phyloP scores from a whole-genome alignment of 2,888 invertebrate species.

The Coleophora flavipennella region DNA sequence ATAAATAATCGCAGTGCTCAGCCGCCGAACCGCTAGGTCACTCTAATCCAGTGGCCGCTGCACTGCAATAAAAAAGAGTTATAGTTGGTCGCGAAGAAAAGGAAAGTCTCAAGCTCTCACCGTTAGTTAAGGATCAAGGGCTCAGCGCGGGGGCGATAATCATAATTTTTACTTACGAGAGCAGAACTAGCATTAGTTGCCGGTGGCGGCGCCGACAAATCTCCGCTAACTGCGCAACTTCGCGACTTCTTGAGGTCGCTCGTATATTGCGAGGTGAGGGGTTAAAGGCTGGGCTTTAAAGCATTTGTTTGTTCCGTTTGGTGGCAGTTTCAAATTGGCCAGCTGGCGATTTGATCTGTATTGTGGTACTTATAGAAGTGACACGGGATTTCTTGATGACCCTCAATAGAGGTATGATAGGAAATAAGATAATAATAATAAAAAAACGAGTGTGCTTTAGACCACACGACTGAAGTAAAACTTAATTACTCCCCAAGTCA shows the following conservation, averaged over 20 bases:
- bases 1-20: constrained; percentile 38
- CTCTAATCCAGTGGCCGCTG: constrained; percentile 59
- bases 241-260: constrained; percentile 42
- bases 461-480: no score
- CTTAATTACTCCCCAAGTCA: no score
- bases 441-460: no score
- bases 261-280: constrained; percentile 43
- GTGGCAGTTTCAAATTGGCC: no score
- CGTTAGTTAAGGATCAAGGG: constrained; percentile 70
- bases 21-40: constrained; percentile 48
- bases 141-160: constrained; percentile 65
- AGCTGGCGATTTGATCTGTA: no score
- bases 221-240: constrained; percentile 69
- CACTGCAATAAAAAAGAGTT: constrained; percentile 72
- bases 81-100: constrained; percentile 63
- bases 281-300: constrained; percentile 30
- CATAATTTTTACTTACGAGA: constrained; percentile 73
- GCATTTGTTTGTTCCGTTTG: no score
- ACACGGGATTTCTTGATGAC: no score
- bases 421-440: no score
- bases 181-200: constrained; percentile 60
- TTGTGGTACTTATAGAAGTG: no score
- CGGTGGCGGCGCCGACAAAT: constrained; percentile 54
- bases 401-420: no score
- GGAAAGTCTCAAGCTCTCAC: constrained; percentile 51